Percentiles rank a stretch among this genome's conserved stretches.
Conservation (phyloP, 2,797 vertebrate species). For the Liparis tanakae region DNA sequence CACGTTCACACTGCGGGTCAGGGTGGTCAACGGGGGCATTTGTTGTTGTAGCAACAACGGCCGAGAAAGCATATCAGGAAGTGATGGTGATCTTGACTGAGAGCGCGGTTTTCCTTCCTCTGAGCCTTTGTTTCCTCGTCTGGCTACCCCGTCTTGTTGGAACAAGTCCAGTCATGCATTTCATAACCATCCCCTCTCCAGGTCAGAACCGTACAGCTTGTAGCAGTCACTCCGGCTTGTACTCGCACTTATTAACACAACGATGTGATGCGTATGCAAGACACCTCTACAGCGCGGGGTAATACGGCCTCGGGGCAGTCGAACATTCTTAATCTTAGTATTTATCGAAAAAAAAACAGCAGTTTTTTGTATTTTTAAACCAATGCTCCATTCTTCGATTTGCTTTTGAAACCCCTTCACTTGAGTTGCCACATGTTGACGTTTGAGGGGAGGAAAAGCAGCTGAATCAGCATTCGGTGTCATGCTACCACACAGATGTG, state of each 20-base stretch:
- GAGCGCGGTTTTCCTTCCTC: conserved; percentile 55
- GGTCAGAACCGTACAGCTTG: conserved; percentile 17
- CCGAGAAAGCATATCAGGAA: conserved; percentile 50
- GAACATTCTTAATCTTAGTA: conserved; percentile 17
- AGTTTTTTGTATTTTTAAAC: not conserved
- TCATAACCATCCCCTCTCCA: conserved; percentile 26
- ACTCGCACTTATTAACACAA: conserved; percentile 11
- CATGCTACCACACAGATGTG: conserved; percentile 30
- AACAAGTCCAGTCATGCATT: conserved; percentile 30
- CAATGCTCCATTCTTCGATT: conserved; percentile 7
- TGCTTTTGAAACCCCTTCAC: conserved; percentile 34
- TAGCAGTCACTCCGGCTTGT: conserved; percentile 15
- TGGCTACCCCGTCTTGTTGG: conserved; percentile 25
- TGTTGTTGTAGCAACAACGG: conserved; percentile 40
- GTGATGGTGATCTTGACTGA: conserved; percentile 55
- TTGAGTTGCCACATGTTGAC: not conserved
- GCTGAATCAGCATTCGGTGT: conserved; percentile 26
- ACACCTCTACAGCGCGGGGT: not conserved
- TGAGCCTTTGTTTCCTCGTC: conserved; percentile 33
- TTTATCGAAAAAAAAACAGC: not conserved
- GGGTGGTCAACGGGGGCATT: conserved; percentile 20
- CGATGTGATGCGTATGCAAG: not conserved
- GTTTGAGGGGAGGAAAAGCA: conserved; percentile 27
- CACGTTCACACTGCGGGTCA: conserved; percentile 44
- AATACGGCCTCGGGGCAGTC: not conserved